Evolutionary conservation across 1,140 invertebrate species (phyloP).

Genomic region (Caenorhabditis latens): DNA sequence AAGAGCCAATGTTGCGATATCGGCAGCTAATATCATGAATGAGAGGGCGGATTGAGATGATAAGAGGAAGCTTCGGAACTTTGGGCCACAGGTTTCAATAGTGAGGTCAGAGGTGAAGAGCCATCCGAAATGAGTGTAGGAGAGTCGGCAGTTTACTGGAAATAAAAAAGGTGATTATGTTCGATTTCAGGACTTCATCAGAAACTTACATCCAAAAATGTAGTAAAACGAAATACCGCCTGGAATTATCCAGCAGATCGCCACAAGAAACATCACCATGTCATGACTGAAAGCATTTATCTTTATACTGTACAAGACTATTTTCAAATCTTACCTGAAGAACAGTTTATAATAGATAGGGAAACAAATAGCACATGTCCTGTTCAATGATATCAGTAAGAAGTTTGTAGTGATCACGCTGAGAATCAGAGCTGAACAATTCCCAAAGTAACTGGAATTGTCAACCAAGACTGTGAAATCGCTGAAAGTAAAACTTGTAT

Average conservation of each 20-base stretch:
- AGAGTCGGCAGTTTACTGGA: neutral
- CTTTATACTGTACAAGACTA: neutral
- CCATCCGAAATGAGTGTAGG: neutral
- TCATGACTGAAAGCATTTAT: neutral
- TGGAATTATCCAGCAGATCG: neutral
- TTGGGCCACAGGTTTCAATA: neutral
- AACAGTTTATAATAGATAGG: slow-evolving; percentile 14
- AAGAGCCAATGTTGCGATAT: neutral
- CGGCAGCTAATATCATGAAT: neutral
- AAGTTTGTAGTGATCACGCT: neutral
- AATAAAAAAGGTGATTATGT: neutral
- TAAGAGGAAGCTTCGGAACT: neutral
- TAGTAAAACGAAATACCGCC: neutral
- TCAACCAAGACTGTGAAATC: neutral
- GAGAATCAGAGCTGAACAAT: neutral
- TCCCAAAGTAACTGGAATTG: neutral
- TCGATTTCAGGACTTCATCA: neutral
- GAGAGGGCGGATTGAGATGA: neutral
- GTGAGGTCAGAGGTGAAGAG: slow-evolving; percentile 2
- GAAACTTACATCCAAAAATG: slow-evolving; percentile 16
- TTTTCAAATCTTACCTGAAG: neutral
- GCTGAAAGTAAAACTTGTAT: neutral
- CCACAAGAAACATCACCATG: neutral
- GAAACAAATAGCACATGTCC: slow-evolving; percentile 6
- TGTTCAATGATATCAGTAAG: neutral